Evolutionary conservation across 2,797 vertebrate species (phyloP).

Genomic region (Notoglanidium macrostoma): DNA sequence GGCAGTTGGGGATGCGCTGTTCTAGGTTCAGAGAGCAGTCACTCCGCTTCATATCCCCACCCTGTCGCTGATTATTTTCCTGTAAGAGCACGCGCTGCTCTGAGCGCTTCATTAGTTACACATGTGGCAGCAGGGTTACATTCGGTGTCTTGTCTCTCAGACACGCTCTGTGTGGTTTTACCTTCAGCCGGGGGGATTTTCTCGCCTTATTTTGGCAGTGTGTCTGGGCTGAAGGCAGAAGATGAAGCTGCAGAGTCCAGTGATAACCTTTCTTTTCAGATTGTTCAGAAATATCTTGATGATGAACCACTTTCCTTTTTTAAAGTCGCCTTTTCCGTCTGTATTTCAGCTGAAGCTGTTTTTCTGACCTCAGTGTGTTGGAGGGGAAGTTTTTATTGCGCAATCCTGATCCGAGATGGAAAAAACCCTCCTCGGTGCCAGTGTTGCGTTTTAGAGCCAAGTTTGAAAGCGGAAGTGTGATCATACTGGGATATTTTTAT

Average conservation of each 20-base stretch:
- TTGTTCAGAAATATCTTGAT: constrained; percentile 1
- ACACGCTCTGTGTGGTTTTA: constrained; percentile 13
- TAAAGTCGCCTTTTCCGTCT: constrained; percentile 11
- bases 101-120: not conserved
- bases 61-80: not conserved
- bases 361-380: constrained; percentile 15
- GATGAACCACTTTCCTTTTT: constrained; percentile 12
- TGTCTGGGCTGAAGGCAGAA: not conserved
- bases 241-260: not conserved
- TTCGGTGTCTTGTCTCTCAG: not conserved
- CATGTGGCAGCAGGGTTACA: not conserved
- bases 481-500: constrained; percentile 25
- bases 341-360: not conserved
- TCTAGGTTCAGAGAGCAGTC: not conserved
- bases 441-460: not conserved
- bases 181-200: not conserved
- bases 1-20: not conserved
- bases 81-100: not conserved
- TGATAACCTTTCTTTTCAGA: not conserved
- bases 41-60: not conserved
- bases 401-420: constrained; percentile 36
- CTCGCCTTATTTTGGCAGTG: not conserved
- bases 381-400: constrained; percentile 39
- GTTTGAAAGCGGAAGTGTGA: constrained; percentile 34
- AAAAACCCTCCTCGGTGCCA: not conserved